Conservation (phyloP, 2,797 vertebrate species). For the Florisuga fusca region DNA sequence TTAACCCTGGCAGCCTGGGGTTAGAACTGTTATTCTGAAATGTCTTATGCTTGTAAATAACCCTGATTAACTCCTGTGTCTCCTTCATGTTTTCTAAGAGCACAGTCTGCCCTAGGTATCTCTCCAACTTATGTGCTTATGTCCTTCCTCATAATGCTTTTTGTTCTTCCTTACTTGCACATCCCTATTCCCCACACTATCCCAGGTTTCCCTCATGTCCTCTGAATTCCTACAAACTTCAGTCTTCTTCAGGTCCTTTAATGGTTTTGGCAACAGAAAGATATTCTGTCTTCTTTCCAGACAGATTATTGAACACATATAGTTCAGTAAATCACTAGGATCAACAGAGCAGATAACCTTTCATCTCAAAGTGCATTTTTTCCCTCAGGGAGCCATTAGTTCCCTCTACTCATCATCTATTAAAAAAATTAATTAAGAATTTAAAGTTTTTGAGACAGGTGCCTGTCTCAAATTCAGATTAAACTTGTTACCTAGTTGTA, state of each 20-base stretch:
- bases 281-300: background rate
- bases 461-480: background rate
- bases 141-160: background rate
- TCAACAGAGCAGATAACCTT: background rate
- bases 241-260: background rate
- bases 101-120: background rate
- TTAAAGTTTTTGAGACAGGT: background rate
- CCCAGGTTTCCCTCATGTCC: background rate
- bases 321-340: background rate
- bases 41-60: background rate
- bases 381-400: background rate
- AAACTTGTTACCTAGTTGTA: background rate
- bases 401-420: background rate
- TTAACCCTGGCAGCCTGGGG: background rate
- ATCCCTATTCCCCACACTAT: background rate
- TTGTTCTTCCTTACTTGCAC: background rate
- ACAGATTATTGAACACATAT: rapidly evolving
- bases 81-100: background rate
- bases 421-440: background rate
- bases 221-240: background rate
- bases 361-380: background rate
- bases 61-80: background rate
- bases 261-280: background rate
- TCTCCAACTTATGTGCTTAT: background rate
- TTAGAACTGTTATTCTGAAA: background rate